A percentile compares a stretch with the other conserved stretches of the same genome.
Conservation (phyloP, 2,888 invertebrate species). For the Cheilosia soror region DNA sequence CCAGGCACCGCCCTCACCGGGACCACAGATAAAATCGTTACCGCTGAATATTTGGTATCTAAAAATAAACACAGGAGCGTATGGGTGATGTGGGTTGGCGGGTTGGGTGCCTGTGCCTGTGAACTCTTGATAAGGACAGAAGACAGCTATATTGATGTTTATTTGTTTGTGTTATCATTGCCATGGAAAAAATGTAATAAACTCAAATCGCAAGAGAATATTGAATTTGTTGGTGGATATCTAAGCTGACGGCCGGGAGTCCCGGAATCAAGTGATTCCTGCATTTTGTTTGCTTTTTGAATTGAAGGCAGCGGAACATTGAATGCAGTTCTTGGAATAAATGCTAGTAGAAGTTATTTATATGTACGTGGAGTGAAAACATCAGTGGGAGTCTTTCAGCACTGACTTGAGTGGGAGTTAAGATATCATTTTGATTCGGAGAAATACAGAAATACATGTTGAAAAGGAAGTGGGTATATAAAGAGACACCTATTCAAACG, state of each 20-base stretch:
- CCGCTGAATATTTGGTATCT: slow-evolving; percentile 35
- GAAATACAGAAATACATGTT: no score
- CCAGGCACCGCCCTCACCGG: slow-evolving; percentile 20
- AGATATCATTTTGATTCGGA: no score
- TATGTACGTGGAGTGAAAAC: no score
- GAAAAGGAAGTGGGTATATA: no score
- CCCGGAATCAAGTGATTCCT: background rate
- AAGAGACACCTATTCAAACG: no score
- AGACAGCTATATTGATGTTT: slow-evolving; percentile 64
- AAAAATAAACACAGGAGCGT: slow-evolving; percentile 39
- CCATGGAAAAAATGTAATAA: slow-evolving; percentile 35
- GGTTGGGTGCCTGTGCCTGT: slow-evolving; percentile 33
- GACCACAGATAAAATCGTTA: slow-evolving; percentile 6
- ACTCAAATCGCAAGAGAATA: slow-evolving; percentile 22
- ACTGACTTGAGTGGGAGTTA: no score
- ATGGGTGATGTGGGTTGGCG: background rate
- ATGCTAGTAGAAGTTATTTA: no score
- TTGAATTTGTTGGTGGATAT: slow-evolving; percentile 2
- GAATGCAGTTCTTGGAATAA: background rate
- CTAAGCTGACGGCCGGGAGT: slow-evolving; percentile 22
- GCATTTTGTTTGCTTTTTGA: background rate
- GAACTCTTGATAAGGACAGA: slow-evolving; percentile 51
- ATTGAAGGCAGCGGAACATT: background rate
- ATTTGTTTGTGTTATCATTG: slow-evolving; percentile 60
- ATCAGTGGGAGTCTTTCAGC: no score